Base-by-base conservation (phyloP, 2,797 vertebrate species). In the Brachyalestes nurse region DNA sequence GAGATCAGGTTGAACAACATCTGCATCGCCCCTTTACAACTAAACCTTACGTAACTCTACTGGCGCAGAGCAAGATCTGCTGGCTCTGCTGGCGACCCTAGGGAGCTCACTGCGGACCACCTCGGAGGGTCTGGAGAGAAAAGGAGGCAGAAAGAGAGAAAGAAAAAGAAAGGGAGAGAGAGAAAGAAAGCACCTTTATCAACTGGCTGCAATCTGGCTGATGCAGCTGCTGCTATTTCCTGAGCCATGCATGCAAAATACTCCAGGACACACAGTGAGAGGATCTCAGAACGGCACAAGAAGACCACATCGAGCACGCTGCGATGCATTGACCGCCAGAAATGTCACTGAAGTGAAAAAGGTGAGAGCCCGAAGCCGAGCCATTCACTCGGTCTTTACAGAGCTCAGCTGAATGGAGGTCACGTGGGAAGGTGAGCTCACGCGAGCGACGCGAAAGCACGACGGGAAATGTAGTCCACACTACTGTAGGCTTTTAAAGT, bases 391-490 rank as follows among this genome's bases (percentile, higher is more conserved):
- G 65, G 70, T 76, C 85, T 82, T 58, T 81, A 80, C 81, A 80
- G 86, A 85, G 67, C 83, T 81, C 88, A 87, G 85, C 82, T 82
- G 83, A 89, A 89, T 79, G 76, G 81, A 75, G 84, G 86, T 89
- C 87, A 89, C 85, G 88, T 87, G 86, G 82, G 64, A 60, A 34
- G 23, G 65, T 82, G 79, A 86, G 84, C 71, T 88, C 85, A 88
- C 61, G 51, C 65, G 69, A 53, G 88, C 85, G 89, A 87, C 86
- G 67, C 53, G 71, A 74, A 19, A 23, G 82, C 47, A 65, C 83
- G 16, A 66, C 82, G 88, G 89, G 84, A 85, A 87, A 86, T 88
- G 86, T 80, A 87, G 88, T 90, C 17, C 34, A 19, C 7, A 16
- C 19, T 0, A 38, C 8, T 64, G 28, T 65, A 60, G 16, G 21